Conservation (phyloP, 2,888 invertebrate species). For the Oithona nana region DNA sequence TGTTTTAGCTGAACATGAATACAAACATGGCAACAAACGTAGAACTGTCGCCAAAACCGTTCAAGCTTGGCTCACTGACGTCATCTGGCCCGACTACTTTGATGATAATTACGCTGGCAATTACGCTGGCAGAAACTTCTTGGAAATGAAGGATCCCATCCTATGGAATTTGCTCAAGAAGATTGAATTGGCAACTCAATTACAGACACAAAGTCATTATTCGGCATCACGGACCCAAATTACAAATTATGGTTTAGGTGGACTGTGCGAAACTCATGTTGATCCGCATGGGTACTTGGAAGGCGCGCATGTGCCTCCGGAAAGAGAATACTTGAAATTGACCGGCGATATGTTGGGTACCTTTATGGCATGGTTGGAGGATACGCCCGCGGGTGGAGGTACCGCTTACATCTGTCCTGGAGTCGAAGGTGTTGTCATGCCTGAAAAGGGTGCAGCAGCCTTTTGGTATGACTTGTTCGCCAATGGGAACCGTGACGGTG, state of each 20-base stretch:
- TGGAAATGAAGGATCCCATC: not conserved
- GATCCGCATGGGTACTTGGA: not conserved
- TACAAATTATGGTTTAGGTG: conserved; percentile 1
- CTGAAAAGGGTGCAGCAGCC: conserved; percentile 4
- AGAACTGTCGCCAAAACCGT: conserved; percentile 1
- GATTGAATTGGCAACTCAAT: conserved; percentile 2
- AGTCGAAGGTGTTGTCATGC: not conserved
- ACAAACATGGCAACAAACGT: not conserved
- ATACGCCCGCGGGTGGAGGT: conserved; percentile 1
- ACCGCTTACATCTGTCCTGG: conserved; percentile 6
- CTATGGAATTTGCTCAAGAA: not conserved
- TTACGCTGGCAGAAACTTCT: not conserved
- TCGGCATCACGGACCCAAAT: not conserved
- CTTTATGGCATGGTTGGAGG: conserved; percentile 11
- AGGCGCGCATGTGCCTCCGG: not conserved
- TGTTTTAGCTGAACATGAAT: not conserved
- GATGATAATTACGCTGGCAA: too few species aligned
- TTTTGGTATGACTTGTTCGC: conserved; percentile 8
- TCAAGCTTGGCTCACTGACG: conserved; percentile 4
- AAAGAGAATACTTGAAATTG: not conserved
- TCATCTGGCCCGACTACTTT: not conserved
- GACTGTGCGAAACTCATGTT: not conserved
- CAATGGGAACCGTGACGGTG: not conserved
- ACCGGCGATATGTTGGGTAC: conserved; percentile 10
- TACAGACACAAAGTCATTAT: not conserved